These are phyloP conservation scores for Pteruthius melanotis DNA, from an alignment of 2,113 vertebrate species.

Conservation along the genomic window DNA sequence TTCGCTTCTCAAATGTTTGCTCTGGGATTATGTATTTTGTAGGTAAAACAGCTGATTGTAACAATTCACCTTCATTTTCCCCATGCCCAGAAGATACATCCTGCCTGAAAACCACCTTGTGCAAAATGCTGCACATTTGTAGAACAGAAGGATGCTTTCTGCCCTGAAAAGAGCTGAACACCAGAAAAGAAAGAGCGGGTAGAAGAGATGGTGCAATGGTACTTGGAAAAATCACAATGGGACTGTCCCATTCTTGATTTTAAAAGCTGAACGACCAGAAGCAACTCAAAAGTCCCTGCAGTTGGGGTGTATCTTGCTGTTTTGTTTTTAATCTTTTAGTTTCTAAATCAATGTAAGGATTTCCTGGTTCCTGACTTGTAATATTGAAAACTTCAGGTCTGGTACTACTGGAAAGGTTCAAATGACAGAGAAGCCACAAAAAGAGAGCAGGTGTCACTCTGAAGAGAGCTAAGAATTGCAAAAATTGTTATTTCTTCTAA, in stretches of 20 bases:
- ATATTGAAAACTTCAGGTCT: neutral
- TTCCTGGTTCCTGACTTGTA: neutral
- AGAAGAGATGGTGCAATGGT: neutral
- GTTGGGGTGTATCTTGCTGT: neutral
- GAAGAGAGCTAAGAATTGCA: neutral
- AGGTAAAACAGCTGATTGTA: fast-evolving
- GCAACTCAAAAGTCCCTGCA: neutral
- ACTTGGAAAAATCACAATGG: fast-evolving
- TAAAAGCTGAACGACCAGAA: neutral
- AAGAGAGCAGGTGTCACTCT: neutral
- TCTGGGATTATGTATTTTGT: neutral
- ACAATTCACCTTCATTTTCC: neutral
- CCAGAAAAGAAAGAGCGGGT: neutral
- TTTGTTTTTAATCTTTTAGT: conserved; percentile 11
- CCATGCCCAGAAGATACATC: neutral
- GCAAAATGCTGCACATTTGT: neutral
- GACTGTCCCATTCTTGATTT: neutral
- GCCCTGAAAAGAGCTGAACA: neutral
- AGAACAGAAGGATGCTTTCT: neutral
- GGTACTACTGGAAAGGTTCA: neutral
- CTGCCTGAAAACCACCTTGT: neutral
- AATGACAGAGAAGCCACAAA: neutral
- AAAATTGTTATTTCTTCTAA: neutral
- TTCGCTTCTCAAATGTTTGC: neutral
- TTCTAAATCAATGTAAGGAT: conserved; percentile 14